Evolutionary conservation across 1,140 invertebrate species (phyloP).

Genomic region (Andrena cerasifolii): DNA sequence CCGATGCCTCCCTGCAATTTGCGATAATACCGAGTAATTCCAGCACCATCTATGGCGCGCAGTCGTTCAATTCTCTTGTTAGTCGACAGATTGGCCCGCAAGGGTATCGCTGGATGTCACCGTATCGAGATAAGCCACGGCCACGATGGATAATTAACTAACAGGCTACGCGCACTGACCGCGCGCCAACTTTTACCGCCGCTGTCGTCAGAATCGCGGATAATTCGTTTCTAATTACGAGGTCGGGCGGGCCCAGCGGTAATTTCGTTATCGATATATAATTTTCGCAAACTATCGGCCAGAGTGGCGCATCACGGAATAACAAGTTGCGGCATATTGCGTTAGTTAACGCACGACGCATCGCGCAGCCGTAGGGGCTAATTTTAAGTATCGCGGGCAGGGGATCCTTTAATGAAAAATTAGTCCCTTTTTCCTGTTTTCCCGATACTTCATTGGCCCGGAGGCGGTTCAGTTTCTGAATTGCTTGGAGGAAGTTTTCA

Average conservation of each 20-base stretch:
- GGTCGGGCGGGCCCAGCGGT: neutral
- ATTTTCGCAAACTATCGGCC: conserved; percentile 34
- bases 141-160: conserved; percentile 55
- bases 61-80: conserved; percentile 42
- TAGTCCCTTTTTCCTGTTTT: neutral
- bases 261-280: conserved; percentile 25
- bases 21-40: conserved; percentile 46
- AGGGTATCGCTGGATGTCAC: conserved; percentile 34
- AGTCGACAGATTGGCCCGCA: conserved; percentile 42
- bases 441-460: too few species aligned
- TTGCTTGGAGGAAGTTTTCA: too few species aligned
- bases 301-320: neutral
- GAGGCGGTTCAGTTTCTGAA: too few species aligned
- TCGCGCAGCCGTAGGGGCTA: neutral
- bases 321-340: conserved; percentile 14
- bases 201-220: conserved; percentile 31
- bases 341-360: neutral
- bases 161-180: conserved; percentile 43
- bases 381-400: neutral
- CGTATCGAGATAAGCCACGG: conserved; percentile 53
- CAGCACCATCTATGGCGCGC: conserved; percentile 19
- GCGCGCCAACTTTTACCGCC: conserved; percentile 30
- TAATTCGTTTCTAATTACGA: conserved; percentile 45
- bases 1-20: conserved; percentile 31
- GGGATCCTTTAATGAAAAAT: too few species aligned